phyloP scores from a whole-genome alignment of 2,888 invertebrate genomes.

The Eumacrocentrus americanus region DNA sequence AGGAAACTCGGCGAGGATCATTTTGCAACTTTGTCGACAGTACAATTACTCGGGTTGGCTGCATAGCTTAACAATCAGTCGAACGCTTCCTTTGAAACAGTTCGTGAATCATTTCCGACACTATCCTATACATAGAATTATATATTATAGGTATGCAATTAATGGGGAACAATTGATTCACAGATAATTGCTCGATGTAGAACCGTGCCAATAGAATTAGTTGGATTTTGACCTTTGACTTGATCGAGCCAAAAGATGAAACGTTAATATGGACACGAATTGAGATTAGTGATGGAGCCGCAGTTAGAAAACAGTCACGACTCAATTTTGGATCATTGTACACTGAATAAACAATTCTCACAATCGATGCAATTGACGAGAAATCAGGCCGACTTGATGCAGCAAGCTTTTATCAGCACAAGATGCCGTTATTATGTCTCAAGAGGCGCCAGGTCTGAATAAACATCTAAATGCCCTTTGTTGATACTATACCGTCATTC shows the following conservation, averaged over 20 bases:
- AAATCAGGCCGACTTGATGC: background rate
- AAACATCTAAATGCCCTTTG: too few species aligned
- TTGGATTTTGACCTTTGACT: slow-evolving; percentile 1
- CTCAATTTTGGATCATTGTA: slow-evolving; percentile 31
- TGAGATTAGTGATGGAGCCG: slow-evolving; percentile 66
- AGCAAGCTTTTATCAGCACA: background rate
- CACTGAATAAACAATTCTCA: slow-evolving; percentile 2
- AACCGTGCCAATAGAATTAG: background rate
- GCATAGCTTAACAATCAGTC: too few species aligned
- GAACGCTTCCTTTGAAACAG: too few species aligned
- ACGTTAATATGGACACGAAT: too few species aligned
- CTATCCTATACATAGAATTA: slow-evolving; percentile 3
- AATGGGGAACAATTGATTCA: background rate
- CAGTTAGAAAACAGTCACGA: slow-evolving; percentile 46
- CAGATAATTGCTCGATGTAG: background rate
- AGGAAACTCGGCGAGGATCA: too few species aligned
- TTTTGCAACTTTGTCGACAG: too few species aligned
- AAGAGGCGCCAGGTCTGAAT: too few species aligned
- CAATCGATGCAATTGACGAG: background rate
- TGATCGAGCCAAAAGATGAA: too few species aligned
- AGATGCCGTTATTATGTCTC: too few species aligned
- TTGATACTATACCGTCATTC: too few species aligned
- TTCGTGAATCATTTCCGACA: too few species aligned
- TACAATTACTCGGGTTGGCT: too few species aligned
- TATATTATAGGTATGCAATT: slow-evolving; percentile 10